Percentiles rank a stretch among this genome's conserved stretches.
These are phyloP conservation scores for Tinea trinotella DNA, from an alignment of 2,888 invertebrate genomes.

Conservation along the genomic window DNA sequence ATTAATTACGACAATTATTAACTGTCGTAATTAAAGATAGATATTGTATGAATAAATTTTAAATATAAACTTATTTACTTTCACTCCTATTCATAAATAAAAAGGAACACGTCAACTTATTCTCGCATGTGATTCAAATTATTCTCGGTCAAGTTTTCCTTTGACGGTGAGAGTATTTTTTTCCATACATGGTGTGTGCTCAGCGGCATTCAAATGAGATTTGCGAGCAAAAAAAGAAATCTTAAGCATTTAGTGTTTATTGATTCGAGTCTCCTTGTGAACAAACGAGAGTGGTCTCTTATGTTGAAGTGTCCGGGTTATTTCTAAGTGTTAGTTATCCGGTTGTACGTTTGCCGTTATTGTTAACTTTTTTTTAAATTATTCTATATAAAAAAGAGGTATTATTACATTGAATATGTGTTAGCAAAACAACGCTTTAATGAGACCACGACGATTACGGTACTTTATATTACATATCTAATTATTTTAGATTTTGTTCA, in stretches of 20 bases:
- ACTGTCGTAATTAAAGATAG: too few relatives aligned
- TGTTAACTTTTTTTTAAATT: conserved; percentile 8
- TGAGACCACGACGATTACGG: conserved; percentile 14
- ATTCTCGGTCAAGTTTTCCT: conserved; percentile 44
- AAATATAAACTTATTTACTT: background rate
- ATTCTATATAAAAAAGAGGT: conserved; percentile 1
- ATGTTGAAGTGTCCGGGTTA: conserved; percentile 16
- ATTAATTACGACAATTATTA: too few relatives aligned
- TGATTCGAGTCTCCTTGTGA: conserved; percentile 40
- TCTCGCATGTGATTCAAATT: conserved; percentile 2
- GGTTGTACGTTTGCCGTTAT: conserved; percentile 20
- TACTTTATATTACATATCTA: conserved; percentile 18
- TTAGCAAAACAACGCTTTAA: conserved; percentile 13
- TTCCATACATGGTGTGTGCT: conserved; percentile 34
- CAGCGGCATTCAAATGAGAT: conserved; percentile 52
- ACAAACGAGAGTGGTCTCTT: conserved; percentile 47
- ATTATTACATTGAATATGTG: conserved; percentile 14
- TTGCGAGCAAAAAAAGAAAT: conserved; percentile 53
- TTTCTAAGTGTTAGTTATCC: conserved; percentile 14
- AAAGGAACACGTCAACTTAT: conserved; percentile 2
- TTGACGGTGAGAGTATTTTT: conserved; percentile 52
- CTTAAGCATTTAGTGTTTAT: conserved; percentile 35
- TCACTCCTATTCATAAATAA: conserved; percentile 10
- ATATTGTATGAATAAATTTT: too few relatives aligned
- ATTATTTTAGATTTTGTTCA: conserved; percentile 15